Conservation (phyloP, 2,113 vertebrate species). For the Aptenodytes patagonicus region DNA sequence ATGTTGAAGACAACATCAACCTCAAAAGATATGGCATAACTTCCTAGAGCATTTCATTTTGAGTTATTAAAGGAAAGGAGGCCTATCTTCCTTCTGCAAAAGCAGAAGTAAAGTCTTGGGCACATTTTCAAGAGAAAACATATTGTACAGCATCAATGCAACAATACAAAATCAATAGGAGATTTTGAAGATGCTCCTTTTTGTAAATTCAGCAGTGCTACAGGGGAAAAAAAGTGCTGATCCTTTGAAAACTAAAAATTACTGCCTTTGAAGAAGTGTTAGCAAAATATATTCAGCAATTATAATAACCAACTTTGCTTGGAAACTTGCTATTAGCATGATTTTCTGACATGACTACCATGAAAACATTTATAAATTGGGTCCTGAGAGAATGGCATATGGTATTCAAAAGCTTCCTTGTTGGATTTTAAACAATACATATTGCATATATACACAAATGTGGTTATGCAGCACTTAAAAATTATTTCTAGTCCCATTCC, state of each 20-base stretch:
- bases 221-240: constrained; percentile 7
- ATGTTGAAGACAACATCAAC: not conserved
- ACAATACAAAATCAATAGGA: not conserved
- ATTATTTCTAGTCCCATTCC: not conserved
- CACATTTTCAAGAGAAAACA: not conserved
- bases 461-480: not conserved
- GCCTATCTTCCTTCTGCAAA: not conserved
- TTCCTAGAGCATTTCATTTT: not conserved
- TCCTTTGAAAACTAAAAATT: not conserved
- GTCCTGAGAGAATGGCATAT: not conserved
- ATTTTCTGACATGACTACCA: constrained; percentile 13
- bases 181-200: not conserved
- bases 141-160: not conserved
- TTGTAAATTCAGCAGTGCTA: not conserved
- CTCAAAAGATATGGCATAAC: not conserved
- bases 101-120: not conserved
- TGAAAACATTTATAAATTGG: constrained; percentile 12
- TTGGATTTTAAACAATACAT: not conserved
- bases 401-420: not conserved
- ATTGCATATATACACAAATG: not conserved
- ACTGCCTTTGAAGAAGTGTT: not conserved
- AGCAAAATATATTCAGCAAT: constrained; percentile 43
- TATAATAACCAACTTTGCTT: not conserved
- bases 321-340: constrained; percentile 12
- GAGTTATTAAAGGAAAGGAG: not conserved